A percentile compares a stretch with the other conserved stretches of the same genome.
Conservation (phyloP, 2,113 vertebrate species). For the Pluvianellus socialis region DNA sequence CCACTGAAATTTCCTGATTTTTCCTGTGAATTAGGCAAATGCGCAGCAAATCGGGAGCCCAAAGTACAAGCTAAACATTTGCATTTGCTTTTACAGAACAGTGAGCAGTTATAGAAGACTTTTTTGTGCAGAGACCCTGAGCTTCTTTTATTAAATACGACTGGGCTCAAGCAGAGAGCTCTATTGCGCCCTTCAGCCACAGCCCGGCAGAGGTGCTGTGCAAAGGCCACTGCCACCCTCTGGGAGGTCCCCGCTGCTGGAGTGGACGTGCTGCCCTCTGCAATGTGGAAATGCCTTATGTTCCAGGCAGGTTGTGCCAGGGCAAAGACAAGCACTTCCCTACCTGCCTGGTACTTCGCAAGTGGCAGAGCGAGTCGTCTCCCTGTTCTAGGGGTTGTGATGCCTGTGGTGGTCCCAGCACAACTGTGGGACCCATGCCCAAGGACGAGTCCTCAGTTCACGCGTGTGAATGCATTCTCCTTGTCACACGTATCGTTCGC, state of each 20-base stretch:
- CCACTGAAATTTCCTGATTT: neutral
- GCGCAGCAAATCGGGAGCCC: neutral
- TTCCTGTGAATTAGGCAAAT: neutral
- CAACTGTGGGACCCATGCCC: neutral
- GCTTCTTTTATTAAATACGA: neutral
- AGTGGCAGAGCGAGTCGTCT: neutral
- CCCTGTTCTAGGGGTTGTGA: neutral
- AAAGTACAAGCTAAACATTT: neutral
- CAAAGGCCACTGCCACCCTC: neutral
- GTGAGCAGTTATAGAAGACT: neutral
- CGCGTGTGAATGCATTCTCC: neutral
- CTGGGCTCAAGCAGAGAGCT: neutral
- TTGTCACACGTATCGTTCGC: rapidly evolving
- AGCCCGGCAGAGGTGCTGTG: neutral
- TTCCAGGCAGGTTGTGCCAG: neutral
- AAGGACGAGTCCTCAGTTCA: neutral
- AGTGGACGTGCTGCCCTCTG: neutral
- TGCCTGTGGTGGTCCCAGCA: neutral
- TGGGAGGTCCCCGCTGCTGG: neutral
- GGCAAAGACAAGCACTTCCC: neutral
- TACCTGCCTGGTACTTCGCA: neutral
- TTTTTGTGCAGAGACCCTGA: neutral
- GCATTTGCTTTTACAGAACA: neutral
- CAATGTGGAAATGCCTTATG: neutral
- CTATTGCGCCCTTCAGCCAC: rapidly evolving